Conservation (phyloP, 2,797 vertebrate species). For the Dallia pectoralis region DNA sequence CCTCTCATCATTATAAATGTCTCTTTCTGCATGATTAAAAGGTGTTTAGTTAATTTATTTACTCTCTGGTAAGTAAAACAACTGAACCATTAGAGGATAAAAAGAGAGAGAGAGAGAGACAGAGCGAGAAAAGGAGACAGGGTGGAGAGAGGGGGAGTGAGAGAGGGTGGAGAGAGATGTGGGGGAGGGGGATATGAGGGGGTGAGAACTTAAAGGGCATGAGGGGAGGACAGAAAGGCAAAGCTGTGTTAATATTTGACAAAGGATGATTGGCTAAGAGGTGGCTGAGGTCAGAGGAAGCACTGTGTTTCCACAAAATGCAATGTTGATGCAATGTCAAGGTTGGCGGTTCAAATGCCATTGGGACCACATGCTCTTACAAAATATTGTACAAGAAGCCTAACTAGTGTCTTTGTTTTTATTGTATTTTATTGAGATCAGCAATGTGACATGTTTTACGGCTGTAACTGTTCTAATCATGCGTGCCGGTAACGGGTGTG, state of each 20-base stretch:
- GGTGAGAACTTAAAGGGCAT: background rate
- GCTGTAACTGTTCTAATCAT: too few relatives aligned
- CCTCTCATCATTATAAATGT: background rate
- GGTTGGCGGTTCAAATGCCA: background rate
- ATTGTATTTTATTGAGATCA: too few relatives aligned
- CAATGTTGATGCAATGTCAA: background rate
- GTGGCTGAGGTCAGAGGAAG: background rate
- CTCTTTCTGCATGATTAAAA: background rate
- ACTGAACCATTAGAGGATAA: background rate
- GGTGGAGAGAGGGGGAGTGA: too few relatives aligned
- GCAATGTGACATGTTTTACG: too few relatives aligned
- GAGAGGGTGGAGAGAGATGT: too few relatives aligned
- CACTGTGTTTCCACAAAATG: background rate
- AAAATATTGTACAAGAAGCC: background rate
- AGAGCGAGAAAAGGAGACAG: background rate
- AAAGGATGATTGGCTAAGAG: background rate
- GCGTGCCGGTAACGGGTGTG: conserved; percentile 26
- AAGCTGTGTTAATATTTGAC: background rate
- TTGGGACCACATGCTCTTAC: background rate
- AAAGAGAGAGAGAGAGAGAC: conserved; percentile 1
- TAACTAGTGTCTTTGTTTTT: too few relatives aligned
- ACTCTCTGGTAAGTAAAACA: background rate
- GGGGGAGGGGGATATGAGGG: too few relatives aligned
- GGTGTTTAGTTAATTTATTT: background rate
- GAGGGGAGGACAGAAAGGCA: conserved; percentile 10